These are phyloP conservation scores for Chydorus sphaericus DNA, from an alignment of 2,888 invertebrate species.

Conservation along the genomic window DNA sequence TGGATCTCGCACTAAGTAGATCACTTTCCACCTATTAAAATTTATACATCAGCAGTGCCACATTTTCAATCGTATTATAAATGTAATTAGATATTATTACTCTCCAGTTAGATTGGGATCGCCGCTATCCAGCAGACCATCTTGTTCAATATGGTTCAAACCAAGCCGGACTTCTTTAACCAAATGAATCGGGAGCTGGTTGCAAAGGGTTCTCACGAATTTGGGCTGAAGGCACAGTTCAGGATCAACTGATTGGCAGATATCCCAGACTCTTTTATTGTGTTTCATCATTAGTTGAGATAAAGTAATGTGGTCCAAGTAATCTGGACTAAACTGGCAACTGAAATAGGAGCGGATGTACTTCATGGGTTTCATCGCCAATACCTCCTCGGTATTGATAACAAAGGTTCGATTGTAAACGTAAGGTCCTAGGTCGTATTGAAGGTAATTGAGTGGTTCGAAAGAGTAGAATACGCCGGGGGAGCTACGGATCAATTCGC, in stretches of 20 bases:
- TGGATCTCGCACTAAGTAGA: conserved; percentile 12
- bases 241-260: background rate
- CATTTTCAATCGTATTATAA: no score
- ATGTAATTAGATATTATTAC: no score
- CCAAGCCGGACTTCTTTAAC: conserved; percentile 13
- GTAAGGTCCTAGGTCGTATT: no score
- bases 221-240: background rate
- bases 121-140: background rate
- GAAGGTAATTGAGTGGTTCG: conserved; percentile 11
- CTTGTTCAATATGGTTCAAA: no score
- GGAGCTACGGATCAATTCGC: conserved; percentile 3
- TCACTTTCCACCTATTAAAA: conserved; percentile 4
- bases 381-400: no score
- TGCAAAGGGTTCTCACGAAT: conserved; percentile 6
- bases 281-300: background rate
- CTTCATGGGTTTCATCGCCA: background rate
- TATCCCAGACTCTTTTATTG: conserved; percentile 4
- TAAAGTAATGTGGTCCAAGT: background rate
- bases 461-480: conserved; percentile 13
- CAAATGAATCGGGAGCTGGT: conserved; percentile 8
- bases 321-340: background rate
- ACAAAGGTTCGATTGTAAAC: no score
- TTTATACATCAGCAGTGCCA: no score
- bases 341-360: background rate
- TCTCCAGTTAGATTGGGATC: background rate